Evolutionary conservation across 2,797 vertebrate species (phyloP).

Genomic region (Arctocebus calabarensis): DNA sequence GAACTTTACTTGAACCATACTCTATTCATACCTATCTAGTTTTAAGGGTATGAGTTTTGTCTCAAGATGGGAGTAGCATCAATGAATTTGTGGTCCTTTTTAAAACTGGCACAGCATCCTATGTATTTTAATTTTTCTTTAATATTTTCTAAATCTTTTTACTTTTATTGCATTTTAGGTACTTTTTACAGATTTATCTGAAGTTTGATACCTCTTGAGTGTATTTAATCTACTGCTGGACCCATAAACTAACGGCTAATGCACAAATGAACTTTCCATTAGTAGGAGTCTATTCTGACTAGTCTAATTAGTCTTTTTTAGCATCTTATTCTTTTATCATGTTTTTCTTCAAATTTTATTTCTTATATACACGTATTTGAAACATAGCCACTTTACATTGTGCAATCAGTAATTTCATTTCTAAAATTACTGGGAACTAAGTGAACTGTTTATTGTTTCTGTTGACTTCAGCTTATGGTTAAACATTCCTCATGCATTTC

Average conservation of each 20-base stretch:
- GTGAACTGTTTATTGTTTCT: background rate
- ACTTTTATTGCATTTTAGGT: background rate
- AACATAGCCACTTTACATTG: background rate
- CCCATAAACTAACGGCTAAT: conserved; percentile 14
- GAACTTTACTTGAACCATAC: background rate
- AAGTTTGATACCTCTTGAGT: background rate
- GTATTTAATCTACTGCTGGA: background rate
- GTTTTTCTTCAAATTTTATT: conserved; percentile 24
- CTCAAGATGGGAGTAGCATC: background rate
- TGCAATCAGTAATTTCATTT: background rate
- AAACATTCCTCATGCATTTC: background rate
- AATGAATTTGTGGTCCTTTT: background rate
- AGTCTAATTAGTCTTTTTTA: background rate
- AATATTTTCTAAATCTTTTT: background rate
- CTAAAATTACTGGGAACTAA: background rate
- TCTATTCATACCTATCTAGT: background rate
- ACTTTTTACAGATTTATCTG: conserved; percentile 7
- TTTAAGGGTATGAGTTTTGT: background rate
- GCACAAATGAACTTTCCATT: conserved; percentile 29
- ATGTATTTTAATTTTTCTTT: background rate
- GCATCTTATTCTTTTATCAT: conserved; percentile 8
- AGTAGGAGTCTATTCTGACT: background rate
- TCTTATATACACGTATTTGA: background rate
- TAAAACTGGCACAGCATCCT: background rate
- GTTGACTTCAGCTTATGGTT: background rate